Conservation (phyloP, 2,113 vertebrate genomes). For the Struthidea cinerea region DNA sequence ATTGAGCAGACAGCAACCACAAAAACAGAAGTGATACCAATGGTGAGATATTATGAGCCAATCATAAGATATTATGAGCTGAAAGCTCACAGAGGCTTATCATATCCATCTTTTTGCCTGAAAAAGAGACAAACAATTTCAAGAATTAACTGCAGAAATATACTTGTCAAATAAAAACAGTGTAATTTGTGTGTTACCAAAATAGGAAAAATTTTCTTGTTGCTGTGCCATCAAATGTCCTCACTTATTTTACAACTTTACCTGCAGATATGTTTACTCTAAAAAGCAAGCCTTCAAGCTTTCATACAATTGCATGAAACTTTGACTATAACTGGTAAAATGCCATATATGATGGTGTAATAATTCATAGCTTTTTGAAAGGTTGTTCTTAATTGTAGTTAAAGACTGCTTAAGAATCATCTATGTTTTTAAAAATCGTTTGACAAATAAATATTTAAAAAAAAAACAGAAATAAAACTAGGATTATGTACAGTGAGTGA, state of each 20-base stretch:
- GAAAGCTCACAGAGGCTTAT: neutral
- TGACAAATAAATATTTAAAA: neutral
- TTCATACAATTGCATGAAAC: neutral
- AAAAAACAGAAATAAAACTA: neutral
- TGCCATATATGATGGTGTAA: neutral
- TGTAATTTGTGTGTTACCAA: neutral
- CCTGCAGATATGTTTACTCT: neutral
- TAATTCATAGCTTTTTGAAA: neutral
- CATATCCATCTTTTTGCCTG: neutral
- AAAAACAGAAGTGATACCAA: neutral
- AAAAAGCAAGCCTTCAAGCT: neutral
- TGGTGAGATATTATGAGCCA: neutral
- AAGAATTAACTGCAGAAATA: neutral
- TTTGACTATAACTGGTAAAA: neutral
- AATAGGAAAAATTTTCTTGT: neutral
- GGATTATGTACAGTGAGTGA: neutral
- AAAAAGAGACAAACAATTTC: neutral
- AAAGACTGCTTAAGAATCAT: neutral
- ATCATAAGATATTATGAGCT: neutral
- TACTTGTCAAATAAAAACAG: neutral
- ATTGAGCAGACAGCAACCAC: neutral
- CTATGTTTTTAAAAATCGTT: neutral
- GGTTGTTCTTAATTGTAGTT: neutral
- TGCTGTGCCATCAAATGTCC: neutral
- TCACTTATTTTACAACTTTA: neutral